These are phyloP conservation scores for Pelobates cultripes DNA, from an alignment of 2,797 vertebrate genomes.

Conservation along the genomic window DNA sequence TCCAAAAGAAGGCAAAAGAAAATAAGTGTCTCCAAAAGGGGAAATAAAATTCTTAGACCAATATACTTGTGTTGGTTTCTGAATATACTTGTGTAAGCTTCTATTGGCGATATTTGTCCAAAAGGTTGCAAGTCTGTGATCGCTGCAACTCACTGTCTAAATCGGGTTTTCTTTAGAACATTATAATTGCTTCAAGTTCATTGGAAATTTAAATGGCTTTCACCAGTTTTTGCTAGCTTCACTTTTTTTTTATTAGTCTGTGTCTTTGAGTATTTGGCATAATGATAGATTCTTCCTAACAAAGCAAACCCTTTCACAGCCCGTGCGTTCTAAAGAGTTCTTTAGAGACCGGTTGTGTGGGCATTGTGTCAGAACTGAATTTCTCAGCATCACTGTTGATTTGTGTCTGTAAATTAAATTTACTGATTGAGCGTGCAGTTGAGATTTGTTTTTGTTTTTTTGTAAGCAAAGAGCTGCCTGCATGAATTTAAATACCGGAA, in stretches of 20 bases:
- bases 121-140: too few species aligned
- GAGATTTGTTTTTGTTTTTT: constrained; percentile 14
- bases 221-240: not conserved
- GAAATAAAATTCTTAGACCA: too few species aligned
- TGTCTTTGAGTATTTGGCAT: constrained; percentile 35
- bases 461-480: constrained; percentile 60
- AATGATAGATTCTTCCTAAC: constrained; percentile 27
- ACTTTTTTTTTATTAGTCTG: constrained; percentile 15
- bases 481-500: constrained; percentile 60
- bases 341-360: constrained; percentile 18
- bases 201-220: not conserved
- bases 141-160: too few species aligned
- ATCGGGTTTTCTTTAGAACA: too few species aligned
- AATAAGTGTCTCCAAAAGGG: too few species aligned
- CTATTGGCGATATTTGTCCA: too few species aligned
- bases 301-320: constrained; percentile 30
- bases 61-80: too few species aligned
- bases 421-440: constrained; percentile 53
- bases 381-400: constrained; percentile 37
- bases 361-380: constrained; percentile 35
- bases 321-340: constrained; percentile 23
- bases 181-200: not conserved
- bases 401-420: constrained; percentile 57
- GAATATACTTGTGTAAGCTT: too few species aligned
- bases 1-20: too few species aligned